Base-by-base conservation (phyloP, 2,888 invertebrate species). In the Beris morrisii region DNA sequence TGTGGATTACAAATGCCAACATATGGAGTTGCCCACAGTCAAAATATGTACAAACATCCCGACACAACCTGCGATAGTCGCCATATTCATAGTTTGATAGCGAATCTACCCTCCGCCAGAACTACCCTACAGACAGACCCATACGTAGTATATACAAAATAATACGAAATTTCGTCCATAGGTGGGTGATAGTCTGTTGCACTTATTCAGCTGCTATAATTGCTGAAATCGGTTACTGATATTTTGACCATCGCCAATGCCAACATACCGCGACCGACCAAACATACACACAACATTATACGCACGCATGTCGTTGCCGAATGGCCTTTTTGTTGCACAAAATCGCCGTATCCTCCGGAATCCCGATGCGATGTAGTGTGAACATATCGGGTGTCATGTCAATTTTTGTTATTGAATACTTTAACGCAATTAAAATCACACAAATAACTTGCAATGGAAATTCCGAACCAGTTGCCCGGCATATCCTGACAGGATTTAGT, bases 361-460 rank as follows among this genome's bases (percentile, higher is more conserved):
- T 50, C 61, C 43, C 32, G 38, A 61, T 44, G 54, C 55, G 64
- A 64, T 54, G 64, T 22, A 64, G 46, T 54, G 64, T 56, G 54
- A 65, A 56, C 38, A 46, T 65, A 65, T 65, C 52, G 64, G 52
- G 56, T 65, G 56, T 56, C 64, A 56, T 65, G 64, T 65, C 64
- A 65, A 65, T 65, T 65, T 65, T 61, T 65, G 55, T 48, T 56
- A 65, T 55, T 65, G 64, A 55, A 65, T 65, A 65, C 56, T 52
- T 65, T 65, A 55, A 65, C 48, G 30, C 55, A 65, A 65, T 65
- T 65, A 55, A 65, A 65, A 65, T 65, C 64, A 55, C 55, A 65
- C 54, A 65, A 65, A 56, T 38, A 50, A 61, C 61, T 61, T 46
- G 50, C 52, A 52, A 52, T 61, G 61, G 59, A 59, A 59, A 59